Conservation (phyloP, 1,140 invertebrate genomes). For the Drosophila gunungcola region DNA sequence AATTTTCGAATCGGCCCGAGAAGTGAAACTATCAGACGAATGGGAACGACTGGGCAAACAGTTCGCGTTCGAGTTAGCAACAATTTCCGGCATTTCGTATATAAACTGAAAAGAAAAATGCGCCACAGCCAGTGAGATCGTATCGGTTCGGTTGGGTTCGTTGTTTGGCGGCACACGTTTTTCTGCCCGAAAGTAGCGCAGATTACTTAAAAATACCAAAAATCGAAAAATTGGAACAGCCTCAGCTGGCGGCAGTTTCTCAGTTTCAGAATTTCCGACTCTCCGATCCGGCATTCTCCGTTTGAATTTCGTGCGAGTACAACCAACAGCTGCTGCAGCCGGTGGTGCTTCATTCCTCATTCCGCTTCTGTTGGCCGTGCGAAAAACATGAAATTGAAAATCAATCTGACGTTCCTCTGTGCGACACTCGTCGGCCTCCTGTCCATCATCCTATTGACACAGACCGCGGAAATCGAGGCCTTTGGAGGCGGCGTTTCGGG, state of each 20-base stretch:
- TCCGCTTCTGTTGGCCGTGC: constrained; percentile 30
- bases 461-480: constrained; percentile 43
- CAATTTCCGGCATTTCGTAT: constrained; percentile 81
- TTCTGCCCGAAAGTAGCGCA: constrained; percentile 58
- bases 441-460: constrained; percentile 73
- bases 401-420: constrained; percentile 65
- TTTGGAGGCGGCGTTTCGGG: constrained; percentile 18
- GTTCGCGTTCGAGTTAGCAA: constrained; percentile 59
- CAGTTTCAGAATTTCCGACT: constrained; percentile 10
- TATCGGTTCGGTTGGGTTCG: constrained; percentile 17
- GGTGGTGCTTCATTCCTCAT: constrained; percentile 12
- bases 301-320: constrained; percentile 21
- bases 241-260: constrained; percentile 16
- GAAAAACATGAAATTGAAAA: constrained; percentile 75
- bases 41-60: constrained; percentile 39
- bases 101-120: constrained; percentile 67
- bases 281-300: constrained; percentile 25
- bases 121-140: constrained; percentile 39
- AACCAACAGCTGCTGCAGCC: constrained; percentile 12
- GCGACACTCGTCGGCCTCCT: constrained; percentile 64
- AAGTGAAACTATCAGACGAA: constrained; percentile 30
- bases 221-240: constrained; percentile 57
- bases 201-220: constrained; percentile 77
- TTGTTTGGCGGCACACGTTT: constrained; percentile 35
- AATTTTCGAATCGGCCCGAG: constrained; percentile 37